Percentiles rank a stretch among this genome's conserved stretches.
These are phyloP conservation scores for Psittacula echo DNA, from an alignment of 2,797 vertebrate species.

Conservation along the genomic window DNA sequence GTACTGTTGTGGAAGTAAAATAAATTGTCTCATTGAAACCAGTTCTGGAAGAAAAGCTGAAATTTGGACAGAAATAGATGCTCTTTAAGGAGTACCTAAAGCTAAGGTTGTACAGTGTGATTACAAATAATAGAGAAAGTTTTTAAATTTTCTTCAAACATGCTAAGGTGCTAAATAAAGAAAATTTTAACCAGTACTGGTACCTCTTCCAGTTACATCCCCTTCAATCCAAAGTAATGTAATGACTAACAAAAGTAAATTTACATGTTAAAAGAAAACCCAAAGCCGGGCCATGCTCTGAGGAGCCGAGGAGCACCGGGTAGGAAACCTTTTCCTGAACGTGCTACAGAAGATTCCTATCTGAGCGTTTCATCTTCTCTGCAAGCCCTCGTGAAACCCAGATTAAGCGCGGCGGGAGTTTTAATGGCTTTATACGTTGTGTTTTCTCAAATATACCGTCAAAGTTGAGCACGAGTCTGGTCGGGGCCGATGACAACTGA, in stretches of 20 bases:
- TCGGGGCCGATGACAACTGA: fast-evolving
- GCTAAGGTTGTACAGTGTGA: background rate
- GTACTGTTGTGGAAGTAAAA: background rate
- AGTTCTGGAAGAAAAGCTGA: background rate
- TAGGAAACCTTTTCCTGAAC: background rate
- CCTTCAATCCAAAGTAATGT: background rate
- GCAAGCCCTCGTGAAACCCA: background rate
- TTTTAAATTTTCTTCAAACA: background rate
- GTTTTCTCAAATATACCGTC: background rate
- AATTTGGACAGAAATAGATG: background rate
- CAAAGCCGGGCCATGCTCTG: background rate
- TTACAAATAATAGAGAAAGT: background rate
- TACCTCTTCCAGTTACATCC: background rate
- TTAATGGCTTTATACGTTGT: background rate
- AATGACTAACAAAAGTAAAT: background rate
- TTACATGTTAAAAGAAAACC: background rate
- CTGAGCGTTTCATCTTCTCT: background rate
- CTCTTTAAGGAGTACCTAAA: background rate
- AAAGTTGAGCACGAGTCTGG: fast-evolving
- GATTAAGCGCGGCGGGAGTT: fast-evolving
- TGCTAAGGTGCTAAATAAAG: background rate
- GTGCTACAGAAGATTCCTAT: background rate
- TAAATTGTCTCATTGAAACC: background rate
- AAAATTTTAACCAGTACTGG: background rate
- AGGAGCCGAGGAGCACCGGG: background rate